Base-by-base conservation (phyloP, 2,888 invertebrate genomes). In the Ligdia adustata region DNA sequence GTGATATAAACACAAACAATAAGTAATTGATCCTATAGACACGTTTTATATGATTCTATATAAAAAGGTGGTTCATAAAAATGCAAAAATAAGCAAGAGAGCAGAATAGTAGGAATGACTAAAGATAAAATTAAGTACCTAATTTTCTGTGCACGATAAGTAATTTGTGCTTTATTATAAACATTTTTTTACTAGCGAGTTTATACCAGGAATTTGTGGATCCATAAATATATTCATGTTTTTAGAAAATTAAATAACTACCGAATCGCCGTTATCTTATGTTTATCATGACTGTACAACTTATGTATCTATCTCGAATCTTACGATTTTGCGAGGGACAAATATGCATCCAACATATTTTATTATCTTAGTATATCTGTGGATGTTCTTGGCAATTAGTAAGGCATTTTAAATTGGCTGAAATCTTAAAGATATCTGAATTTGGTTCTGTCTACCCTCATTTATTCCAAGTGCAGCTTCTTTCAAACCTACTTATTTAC, bases 241-340 rank as follows among this genome's bases (percentile, higher is more conserved):
- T n/a, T n/a, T n/a, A n/a, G n/a, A n/a, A 22, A 35, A 11, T 41
- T 22, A 16, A 15, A 47, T 32, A 41, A 42, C 37, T 26, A n/a
- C 51, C 33, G 43, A 45, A 42, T 40, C 47, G 44, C 34, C 43
- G 34, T 52, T 55, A 48, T 51, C 50, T 58, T 58, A 52, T 12
- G 20, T 42, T 44, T 43, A 52, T 34, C 37, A 38, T 41, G 77
- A 78, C 82, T 84, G 79, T 86, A 86, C 83, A 86, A 82, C 86
- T 84, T 82, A 82, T 66, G 68, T 75, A 75, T 70, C 72, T 78
- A 78, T 55, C 57, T 64, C 60, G 60, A 64, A 62, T 60, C 61
- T 55, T 56, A 50, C 28, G 46, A 51, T 49, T 50, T 47, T 41
- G 40, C 41, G 55, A 54, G 53, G 49, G 18, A 45, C 24, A 27